Evolutionary conservation across 2,888 invertebrate species (phyloP).

Genomic region (Linyphia triangularis): DNA sequence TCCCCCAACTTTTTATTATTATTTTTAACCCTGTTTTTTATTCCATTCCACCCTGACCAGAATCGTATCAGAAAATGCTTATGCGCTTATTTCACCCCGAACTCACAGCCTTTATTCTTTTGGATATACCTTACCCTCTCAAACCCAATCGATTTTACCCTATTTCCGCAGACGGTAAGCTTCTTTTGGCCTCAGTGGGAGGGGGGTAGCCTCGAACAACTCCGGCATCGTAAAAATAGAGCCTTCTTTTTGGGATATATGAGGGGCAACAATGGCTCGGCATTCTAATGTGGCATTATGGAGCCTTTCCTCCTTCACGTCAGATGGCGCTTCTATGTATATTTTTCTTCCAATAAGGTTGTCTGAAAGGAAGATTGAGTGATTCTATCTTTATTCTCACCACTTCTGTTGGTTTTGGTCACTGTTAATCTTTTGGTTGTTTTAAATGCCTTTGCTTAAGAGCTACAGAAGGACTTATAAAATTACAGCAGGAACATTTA

Average conservation of each 20-base stretch:
- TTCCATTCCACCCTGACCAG: slow-evolving; percentile 57
- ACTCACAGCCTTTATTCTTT: slow-evolving; percentile 23
- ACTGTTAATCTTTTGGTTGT: too few relatives aligned
- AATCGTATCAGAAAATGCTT: slow-evolving; percentile 73
- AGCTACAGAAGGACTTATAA: too few relatives aligned
- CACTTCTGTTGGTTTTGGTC: too few relatives aligned
- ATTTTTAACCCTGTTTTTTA: slow-evolving; percentile 36
- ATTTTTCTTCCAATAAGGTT: too few relatives aligned
- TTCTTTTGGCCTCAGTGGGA: slow-evolving; percentile 37
- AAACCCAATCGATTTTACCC: slow-evolving; percentile 63
- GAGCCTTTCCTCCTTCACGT: slow-evolving; percentile 13
- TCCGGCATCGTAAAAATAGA: slow-evolving; percentile 71
- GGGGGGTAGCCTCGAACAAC: slow-evolving; percentile 42
- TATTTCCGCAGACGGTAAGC: slow-evolving; percentile 67
- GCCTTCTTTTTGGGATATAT: slow-evolving; percentile 68
- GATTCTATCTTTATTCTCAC: too few relatives aligned
- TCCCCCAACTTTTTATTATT: slow-evolving; percentile 10
- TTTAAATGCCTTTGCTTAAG: too few relatives aligned
- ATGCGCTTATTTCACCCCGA: slow-evolving; percentile 56
- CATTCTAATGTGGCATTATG: slow-evolving; percentile 71
- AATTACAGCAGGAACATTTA: too few relatives aligned
- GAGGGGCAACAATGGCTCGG: slow-evolving; percentile 57
- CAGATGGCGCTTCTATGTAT: slow-evolving; percentile 39
- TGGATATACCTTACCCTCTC: slow-evolving; percentile 38
- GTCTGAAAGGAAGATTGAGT: too few relatives aligned